A percentile compares a stretch with the other conserved stretches of the same genome.
phyloP scores from a whole-genome alignment of 2,113 vertebrate genomes.

The Psittacula cyanocephala region DNA sequence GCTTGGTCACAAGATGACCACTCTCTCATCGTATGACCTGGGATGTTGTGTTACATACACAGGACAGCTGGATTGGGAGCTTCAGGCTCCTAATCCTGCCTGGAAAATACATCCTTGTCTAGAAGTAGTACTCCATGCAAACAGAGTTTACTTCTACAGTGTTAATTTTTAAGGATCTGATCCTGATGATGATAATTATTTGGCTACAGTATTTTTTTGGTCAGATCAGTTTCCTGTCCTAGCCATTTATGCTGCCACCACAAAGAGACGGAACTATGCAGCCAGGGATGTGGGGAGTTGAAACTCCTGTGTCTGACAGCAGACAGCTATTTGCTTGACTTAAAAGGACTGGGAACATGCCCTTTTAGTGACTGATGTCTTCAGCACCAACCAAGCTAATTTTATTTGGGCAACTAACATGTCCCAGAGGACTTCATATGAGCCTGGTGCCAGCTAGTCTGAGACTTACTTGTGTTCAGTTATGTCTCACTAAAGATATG shows the following conservation, averaged over 20 bases:
- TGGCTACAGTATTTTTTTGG: not conserved
- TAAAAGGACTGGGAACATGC: slow-evolving; percentile 24
- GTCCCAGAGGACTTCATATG: slow-evolving; percentile 45
- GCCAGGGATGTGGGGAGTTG: not conserved
- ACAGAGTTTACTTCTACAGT: not conserved
- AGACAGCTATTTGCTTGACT: not conserved
- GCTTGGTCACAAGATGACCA: not conserved
- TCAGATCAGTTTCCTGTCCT: not conserved
- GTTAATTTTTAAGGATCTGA: not conserved
- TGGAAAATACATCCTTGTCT: not conserved
- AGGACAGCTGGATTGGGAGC: not conserved
- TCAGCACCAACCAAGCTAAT: slow-evolving; percentile 44
- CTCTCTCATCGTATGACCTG: not conserved
- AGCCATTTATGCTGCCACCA: not conserved
- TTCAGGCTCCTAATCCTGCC: not conserved
- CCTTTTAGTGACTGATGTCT: slow-evolving; percentile 30
- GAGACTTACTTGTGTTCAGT: slow-evolving; percentile 17
- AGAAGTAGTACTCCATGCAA: not conserved
- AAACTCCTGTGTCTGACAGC: not conserved
- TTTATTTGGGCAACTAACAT: slow-evolving; percentile 54
- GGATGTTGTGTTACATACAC: not conserved
- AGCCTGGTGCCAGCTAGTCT: slow-evolving; percentile 61
- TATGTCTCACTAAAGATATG: slow-evolving; percentile 31
- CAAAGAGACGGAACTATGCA: not conserved
- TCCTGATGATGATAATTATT: not conserved